A percentile compares a stretch with the other conserved stretches of the same genome.
Conservation (phyloP, 1,140 invertebrate genomes). For the Cataglyphis hispanica region DNA sequence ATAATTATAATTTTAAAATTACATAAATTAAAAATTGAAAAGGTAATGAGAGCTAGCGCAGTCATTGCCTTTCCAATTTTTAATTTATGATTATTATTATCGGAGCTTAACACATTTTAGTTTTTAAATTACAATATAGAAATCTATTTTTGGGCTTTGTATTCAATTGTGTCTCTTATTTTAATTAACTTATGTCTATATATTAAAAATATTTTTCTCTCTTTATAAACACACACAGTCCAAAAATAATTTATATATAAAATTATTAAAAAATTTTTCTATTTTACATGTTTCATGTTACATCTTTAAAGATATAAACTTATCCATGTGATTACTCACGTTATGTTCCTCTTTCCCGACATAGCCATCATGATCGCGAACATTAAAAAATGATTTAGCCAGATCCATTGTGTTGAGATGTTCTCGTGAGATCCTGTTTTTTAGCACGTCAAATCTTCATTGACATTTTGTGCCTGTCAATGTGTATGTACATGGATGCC, state of each 20-base stretch:
- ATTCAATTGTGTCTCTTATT: not conserved
- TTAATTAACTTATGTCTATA: constrained; percentile 6
- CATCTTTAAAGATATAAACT: not conserved
- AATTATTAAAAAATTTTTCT: not conserved
- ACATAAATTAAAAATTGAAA: too few relatives aligned
- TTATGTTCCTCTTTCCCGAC: constrained; percentile 93
- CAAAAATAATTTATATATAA: not conserved
- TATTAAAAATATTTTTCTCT: not conserved
- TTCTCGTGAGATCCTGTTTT: not conserved
- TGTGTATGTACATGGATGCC: not conserved
- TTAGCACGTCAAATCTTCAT: constrained; percentile 10
- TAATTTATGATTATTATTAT: too few relatives aligned
- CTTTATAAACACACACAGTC: not conserved
- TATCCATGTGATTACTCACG: constrained; percentile 85
- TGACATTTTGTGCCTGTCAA: constrained; percentile 39
- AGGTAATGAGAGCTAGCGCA: too few relatives aligned
- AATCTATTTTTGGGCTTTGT: not conserved
- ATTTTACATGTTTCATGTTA: not conserved
- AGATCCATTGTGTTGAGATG: constrained; percentile 90
- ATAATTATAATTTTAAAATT: not conserved
- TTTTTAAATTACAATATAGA: not conserved
- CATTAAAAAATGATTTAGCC: constrained; percentile 94
- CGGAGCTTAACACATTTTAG: too few relatives aligned
- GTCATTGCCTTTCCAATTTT: too few relatives aligned
- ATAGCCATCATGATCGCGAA: constrained; percentile 95